Evolutionary conservation across 2,888 invertebrate genomes (phyloP), one percentile per base, ranked within the genome.

Genomic region (Serrognathus titanus): DNA sequence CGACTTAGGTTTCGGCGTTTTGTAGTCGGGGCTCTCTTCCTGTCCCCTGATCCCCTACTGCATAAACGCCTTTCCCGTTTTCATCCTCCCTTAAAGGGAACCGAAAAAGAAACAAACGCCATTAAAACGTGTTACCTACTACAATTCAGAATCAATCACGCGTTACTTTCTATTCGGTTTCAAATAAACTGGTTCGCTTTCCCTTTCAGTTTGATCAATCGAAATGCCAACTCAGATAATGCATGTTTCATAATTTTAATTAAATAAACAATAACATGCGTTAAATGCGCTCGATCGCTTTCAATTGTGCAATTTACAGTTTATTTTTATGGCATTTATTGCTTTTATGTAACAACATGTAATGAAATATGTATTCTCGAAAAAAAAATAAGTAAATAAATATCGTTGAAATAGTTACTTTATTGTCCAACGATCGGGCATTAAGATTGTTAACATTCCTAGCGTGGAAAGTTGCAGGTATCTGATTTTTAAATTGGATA

Each of bases 151-250:
- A 51, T 55, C 57, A 57, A 53, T 57, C 52, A 57, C 47, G 53
- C 57, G 54, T 59, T 59, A 50, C 64, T 64, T 64, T 64, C 64
- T 62, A 63, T 51, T 62, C 57, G 55, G 61, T 60, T 61, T 53
- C 57, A 60, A 57, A 57, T 59, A 59, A 55, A 60, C 58, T 60
- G 47, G 61, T 55, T 52, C 61, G 60, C 63, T 62, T 65, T 65
- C 63, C 60, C 64, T 63, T 63, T 63, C 55, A 45, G 53, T 31
- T 53, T 56, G 59, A 59, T 62, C 54, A 56, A 60, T 59, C 57
- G 48, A 55, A 59, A 59, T 59, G 56, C 52, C 59, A 49, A 48
- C 39, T 20, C 48, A 60, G 56, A 60, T 57, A 58, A 58, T 47
- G 58, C 46, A 11, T 41, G 50, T 58, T 58, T 58, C 58, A 58